A percentile compares a stretch with the other conserved stretches of the same genome.
Conservation (phyloP, 2,113 vertebrate species). For the Phasianus colchicus region DNA sequence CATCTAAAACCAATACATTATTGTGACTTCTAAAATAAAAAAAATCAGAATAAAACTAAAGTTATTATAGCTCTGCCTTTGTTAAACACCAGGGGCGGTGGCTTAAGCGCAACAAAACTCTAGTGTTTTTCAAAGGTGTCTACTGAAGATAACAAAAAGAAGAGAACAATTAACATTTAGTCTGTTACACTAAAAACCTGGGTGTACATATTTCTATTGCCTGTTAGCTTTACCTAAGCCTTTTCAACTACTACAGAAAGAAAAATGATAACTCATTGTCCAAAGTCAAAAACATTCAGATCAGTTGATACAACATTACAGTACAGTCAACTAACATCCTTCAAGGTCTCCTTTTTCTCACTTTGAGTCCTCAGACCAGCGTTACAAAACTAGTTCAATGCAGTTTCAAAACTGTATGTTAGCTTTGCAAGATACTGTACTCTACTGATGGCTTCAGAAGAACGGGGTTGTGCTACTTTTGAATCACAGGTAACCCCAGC, state of each 20-base stretch:
- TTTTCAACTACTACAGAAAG: constrained; percentile 85
- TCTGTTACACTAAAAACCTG: constrained; percentile 86
- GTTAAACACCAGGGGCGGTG: constrained; percentile 83
- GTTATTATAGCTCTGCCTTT: constrained; percentile 88
- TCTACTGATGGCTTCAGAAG: constrained; percentile 68
- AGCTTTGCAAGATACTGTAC: constrained; percentile 52
- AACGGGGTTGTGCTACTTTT: constrained; percentile 51
- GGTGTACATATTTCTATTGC: constrained; percentile 87
- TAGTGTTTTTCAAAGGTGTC: constrained; percentile 85
- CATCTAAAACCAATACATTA: constrained; percentile 69
- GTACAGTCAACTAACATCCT: constrained; percentile 88
- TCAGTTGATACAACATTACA: constrained; percentile 97
- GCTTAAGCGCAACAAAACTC: constrained; percentile 88
- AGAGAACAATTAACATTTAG: constrained; percentile 84
- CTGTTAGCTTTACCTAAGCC: constrained; percentile 89
- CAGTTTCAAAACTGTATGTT: constrained; percentile 75
- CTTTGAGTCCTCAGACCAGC: constrained; percentile 80
- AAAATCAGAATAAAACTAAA: constrained; percentile 86
- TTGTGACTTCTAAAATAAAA: constrained; percentile 78
- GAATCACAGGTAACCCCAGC: constrained; percentile 63
- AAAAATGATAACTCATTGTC: constrained; percentile 74
- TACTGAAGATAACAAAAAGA: constrained; percentile 90
- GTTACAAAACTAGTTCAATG: constrained; percentile 79
- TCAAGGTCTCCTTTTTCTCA: constrained; percentile 81
- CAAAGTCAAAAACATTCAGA: constrained; percentile 86